Evolutionary conservation across 2,797 vertebrate genomes (phyloP), one percentile per base, ranked within the genome.

Genomic region (Spea hammondii): DNA sequence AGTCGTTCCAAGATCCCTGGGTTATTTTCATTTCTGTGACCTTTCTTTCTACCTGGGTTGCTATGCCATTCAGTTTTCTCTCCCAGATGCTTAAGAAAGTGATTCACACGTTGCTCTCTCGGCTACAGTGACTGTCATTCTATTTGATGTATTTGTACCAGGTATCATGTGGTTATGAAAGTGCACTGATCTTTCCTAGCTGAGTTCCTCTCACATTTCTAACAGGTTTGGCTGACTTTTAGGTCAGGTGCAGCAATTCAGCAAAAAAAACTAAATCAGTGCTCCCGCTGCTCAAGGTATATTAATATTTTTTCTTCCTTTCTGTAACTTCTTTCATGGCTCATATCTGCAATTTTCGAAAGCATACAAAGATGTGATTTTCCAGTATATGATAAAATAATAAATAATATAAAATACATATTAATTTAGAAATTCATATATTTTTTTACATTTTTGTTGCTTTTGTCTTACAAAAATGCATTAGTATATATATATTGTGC

Each of bases 21-120:
- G 85, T 84, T 82, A 87, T 85, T 88, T 91, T 91, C 87, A 84
- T 89, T 84, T 84, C 83, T 8, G 6, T 88, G 88, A 88, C 88
- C 88, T 91, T 91, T 90, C 70, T 81, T 48, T 85, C 77, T 84
- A 67, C 1, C 9, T 48, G 59, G 87, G 85, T 80, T 76, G 54
- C 75, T 73, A 87, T 83, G 32, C 82, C 80, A 80, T 88, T 84
- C 70, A 66, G 10, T 72, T 65, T 76, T 44, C 82, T 79, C 84
- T 49, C 84, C 74, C 69, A 70, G 72, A 47, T 82, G 83, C 83
- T 82, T 82, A 76, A 77, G 81, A 82, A 64, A 32, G 11, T 54
- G 65, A 82, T 86, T 87, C 72, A 2, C 72, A 6, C 9, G 0
- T 47, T 0, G 0, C 65, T 86, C 64, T 78, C 57, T 78, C 54